Conservation (phyloP, 2,888 invertebrate genomes). For the Diarsia dahlii region DNA sequence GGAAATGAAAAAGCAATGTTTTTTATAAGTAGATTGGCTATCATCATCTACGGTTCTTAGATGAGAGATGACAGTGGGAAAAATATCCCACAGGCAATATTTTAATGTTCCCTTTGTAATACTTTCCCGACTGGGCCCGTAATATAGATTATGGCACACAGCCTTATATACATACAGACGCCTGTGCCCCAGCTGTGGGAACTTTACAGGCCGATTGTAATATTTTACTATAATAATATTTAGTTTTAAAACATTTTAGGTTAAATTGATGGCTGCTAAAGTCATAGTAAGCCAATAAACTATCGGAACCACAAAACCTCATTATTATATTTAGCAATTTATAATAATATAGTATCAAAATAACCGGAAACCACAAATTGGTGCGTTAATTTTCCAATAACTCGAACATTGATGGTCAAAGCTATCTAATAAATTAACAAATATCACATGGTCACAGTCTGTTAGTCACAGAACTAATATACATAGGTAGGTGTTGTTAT, state of each 20-base stretch:
- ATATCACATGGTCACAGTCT: neutral
- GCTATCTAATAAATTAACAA: slow-evolving; percentile 6
- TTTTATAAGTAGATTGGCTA: neutral
- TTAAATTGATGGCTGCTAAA: neutral
- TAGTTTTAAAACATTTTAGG: neutral
- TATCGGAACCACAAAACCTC: slow-evolving; percentile 31
- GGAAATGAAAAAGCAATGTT: slow-evolving; percentile 7
- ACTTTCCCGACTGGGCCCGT: neutral
- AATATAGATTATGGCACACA: neutral
- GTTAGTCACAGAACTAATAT: neutral
- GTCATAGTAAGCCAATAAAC: slow-evolving; percentile 28
- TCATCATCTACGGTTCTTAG: neutral
- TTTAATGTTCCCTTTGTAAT: neutral
- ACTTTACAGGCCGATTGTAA: neutral
- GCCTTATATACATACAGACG: neutral
- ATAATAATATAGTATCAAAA: slow-evolving; percentile 29
- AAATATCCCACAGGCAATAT: neutral
- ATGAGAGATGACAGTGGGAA: neutral
- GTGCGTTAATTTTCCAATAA: slow-evolving; percentile 38
- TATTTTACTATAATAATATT: neutral
- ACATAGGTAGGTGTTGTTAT: neutral
- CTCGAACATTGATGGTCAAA: neutral
- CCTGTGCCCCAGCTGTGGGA: neutral
- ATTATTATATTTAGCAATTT: slow-evolving; percentile 36
- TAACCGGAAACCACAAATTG: slow-evolving; percentile 42